Evolutionary conservation across 2,113 vertebrate species (phyloP), one percentile per base, ranked within the genome.

Genomic region (Eurypyga helias): DNA sequence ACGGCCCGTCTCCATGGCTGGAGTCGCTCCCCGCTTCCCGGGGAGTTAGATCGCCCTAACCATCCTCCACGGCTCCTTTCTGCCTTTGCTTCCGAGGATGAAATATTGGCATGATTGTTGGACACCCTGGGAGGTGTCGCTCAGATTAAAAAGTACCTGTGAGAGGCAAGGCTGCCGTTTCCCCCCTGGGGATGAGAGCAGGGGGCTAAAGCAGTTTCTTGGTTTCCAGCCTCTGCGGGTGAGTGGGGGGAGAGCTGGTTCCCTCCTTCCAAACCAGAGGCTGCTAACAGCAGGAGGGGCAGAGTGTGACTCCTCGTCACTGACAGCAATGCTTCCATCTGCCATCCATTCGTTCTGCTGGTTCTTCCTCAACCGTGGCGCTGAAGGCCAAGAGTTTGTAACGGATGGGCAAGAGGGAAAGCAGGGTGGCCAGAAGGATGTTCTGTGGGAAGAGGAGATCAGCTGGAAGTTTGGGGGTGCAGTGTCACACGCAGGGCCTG

Each of bases 1-100:
- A 7, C 7, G 9, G 18, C 48, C n/a, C 1, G 0, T 31, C 24
- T 8, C 17, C 57, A 5, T 0, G 3, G 18, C 14, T 1, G 0
- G 46, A 54, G 13, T 13, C 46, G 3, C 52, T 17, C 36, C 43
- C 43, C 34, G 55, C 36, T 62, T 57, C 57, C 51, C 1, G 0
- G 28, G 51, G 19, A 75, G 11, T 41, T 41, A 54, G 18, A 51
- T n/a, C 9, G n/a, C 55, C 33, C 19, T 24, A 20, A 7, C 25
- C 26, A 33, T 8, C 57, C 34, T 13, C 11, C 1, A 7, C 18
- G 12, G n/a, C 51, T 46, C 21, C 24, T 17, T 66, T 65, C 49
- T 45, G 10, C 48, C 71, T 41, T 33, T 8, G 10, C 81, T 80
- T 55, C 41, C 5, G 6, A 15, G 38, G 36, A 7, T 5, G 5